Evolutionary conservation across 2,113 vertebrate species (phyloP).

Genomic region (Lipotes vexillifer): DNA sequence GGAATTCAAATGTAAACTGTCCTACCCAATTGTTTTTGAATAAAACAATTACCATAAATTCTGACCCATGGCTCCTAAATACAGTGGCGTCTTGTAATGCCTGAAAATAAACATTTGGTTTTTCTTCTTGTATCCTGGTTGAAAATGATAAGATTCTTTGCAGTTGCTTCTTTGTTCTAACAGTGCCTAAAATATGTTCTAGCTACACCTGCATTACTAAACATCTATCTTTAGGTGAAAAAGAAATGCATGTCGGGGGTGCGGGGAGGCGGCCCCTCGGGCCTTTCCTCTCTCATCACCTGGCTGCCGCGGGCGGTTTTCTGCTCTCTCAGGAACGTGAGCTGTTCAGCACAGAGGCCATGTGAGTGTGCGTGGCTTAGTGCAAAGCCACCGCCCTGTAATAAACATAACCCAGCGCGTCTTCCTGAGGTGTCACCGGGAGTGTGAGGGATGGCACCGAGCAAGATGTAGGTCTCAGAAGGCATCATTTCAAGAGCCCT

Average conservation of each 20-base stretch:
- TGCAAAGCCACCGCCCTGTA: neutral
- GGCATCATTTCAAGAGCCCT: neutral
- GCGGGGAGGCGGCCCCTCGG: neutral
- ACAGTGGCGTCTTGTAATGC: neutral
- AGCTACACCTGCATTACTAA: neutral
- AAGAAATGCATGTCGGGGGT: neutral
- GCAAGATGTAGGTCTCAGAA: rapidly evolving
- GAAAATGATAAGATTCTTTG: neutral
- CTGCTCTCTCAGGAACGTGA: neutral
- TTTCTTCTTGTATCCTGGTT: neutral
- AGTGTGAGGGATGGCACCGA: rapidly evolving
- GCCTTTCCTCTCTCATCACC: neutral
- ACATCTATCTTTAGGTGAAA: neutral
- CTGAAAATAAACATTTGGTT: neutral
- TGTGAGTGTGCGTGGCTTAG: rapidly evolving
- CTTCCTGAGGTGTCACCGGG: no score
- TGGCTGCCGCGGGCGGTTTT: rapidly evolving
- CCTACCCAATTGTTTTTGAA: neutral
- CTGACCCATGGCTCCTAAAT: neutral
- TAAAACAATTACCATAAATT: neutral
- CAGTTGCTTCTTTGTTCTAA: neutral
- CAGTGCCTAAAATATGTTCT: neutral
- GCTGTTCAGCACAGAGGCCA: neutral
- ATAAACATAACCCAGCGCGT: rapidly evolving
- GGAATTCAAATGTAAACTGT: neutral